Conservation (phyloP, 2,113 vertebrate species). For the Rostratula benghalensis region DNA sequence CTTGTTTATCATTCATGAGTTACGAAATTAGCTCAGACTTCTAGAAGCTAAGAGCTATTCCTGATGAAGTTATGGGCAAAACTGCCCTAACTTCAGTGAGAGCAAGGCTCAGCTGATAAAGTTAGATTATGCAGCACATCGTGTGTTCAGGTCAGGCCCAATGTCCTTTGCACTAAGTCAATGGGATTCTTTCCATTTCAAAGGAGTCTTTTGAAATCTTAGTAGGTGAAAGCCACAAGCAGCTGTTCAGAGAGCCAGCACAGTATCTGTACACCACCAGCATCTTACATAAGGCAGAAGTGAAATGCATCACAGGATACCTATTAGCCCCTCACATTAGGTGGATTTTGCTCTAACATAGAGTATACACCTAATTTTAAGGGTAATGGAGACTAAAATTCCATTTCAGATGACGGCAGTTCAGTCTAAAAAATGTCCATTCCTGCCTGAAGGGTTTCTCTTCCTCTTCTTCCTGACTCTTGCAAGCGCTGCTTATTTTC, state of each 20-base stretch:
- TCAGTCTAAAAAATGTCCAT: not conserved
- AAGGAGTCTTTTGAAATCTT: not conserved
- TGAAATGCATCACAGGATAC: not conserved
- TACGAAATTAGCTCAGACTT: not conserved
- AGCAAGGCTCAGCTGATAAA: not conserved
- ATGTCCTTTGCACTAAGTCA: slow-evolving; percentile 7
- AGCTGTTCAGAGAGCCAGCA: not conserved
- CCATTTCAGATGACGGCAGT: not conserved
- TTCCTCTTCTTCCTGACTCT: not conserved
- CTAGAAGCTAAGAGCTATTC: not conserved
- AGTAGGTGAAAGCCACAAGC: not conserved
- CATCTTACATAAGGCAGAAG: not conserved
- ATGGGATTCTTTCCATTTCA: slow-evolving; percentile 10
- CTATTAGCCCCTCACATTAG: not conserved
- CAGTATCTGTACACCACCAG: not conserved
- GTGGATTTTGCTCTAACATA: not conserved
- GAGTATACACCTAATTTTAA: not conserved
- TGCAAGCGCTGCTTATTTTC: not conserved
- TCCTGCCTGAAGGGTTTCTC: not conserved
- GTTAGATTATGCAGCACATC: not conserved
- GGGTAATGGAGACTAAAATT: not conserved
- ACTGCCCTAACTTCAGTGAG: not conserved
- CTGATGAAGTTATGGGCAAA: not conserved
- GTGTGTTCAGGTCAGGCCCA: not conserved
- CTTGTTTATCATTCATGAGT: not conserved